These are phyloP conservation scores for Brachyptera risi DNA, from an alignment of 2,888 invertebrate species.

Conservation along the genomic window DNA sequence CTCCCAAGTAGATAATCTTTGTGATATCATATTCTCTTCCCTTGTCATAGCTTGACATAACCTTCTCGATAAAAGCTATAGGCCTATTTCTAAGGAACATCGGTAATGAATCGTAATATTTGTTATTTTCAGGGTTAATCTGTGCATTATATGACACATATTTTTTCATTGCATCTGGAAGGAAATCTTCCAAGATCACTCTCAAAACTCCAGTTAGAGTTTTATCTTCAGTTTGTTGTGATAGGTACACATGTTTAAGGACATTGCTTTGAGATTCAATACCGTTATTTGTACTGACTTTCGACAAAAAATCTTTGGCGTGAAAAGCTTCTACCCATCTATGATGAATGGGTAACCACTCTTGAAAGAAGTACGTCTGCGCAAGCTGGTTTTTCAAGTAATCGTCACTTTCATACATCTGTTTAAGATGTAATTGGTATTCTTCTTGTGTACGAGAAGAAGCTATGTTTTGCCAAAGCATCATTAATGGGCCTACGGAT, in stretches of 20 bases:
- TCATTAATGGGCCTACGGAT: not conserved
- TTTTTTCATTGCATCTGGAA: not conserved
- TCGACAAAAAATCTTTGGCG: slow-evolving; percentile 12
- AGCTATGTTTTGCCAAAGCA: slow-evolving; percentile 7
- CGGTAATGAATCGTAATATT: not conserved
- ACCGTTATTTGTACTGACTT: slow-evolving; percentile 16
- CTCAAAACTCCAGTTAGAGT: slow-evolving; percentile 12
- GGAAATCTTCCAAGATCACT: not conserved
- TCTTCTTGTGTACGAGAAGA: not conserved
- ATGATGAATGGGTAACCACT: slow-evolving; percentile 1
- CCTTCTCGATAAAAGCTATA: not conserved
- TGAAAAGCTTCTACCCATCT: slow-evolving; percentile 14
- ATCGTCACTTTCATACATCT: not conserved
- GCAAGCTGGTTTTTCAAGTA: not conserved
- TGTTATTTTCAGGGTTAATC: not conserved
- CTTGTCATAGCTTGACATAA: not conserved
- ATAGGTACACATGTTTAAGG: not conserved
- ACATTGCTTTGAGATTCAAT: slow-evolving; percentile 13
- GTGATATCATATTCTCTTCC: not conserved
- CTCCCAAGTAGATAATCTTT: not conserved
- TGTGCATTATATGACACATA: not conserved
- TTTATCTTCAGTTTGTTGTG: not conserved
- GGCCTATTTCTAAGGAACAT: not conserved
- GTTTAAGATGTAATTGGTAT: not conserved
- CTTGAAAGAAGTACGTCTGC: not conserved